Evolutionary conservation across 2,113 vertebrate genomes (phyloP), one percentile per base, ranked within the genome.

Genomic region (Hydrolagus affinis): DNA sequence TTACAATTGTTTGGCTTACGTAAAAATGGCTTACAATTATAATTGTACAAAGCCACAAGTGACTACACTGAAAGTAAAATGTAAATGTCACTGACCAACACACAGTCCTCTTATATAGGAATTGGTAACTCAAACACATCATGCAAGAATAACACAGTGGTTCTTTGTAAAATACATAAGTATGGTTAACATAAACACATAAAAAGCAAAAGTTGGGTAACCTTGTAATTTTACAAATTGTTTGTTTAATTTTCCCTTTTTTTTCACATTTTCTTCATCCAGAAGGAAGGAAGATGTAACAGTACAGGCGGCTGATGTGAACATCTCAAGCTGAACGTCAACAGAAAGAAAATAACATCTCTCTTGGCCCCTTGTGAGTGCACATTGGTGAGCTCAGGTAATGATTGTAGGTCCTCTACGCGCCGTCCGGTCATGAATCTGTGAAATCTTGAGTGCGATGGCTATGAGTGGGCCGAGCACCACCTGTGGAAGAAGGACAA

Each of bases 391-490:
- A 57, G 30, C 89, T 98, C 95, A 99, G 93, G 96, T 99, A 93
- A 99, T 99, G 89, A 98, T 93, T 0, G 95, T 98, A 17, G 98
- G 98, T 85, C 98, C 97, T 72, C 93, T 95, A 75, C 96, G 94
- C 86, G 96, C 96, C 0, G 96, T 99, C 89, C 96, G 93, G 92
- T 98, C 97, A 0, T 99, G 98, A 89, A 99, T 95, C 92, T 95
- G 95, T 86, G 97, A 99, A 90, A 99, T 96, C 92, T 99, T 99
- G 89, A 99, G 92, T 9, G 98, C 97, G 0, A 99, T 97, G 89
- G 98, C 97, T 80, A 99, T 98, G 68, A 99, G 96, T 87, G 98
- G 97, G 83, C 98, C 96, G 90, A 99, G 92, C 87, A 98, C 97
- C 56, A 95, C 96, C 98, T 99, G 88, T 69, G 89, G 70, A 86